phyloP scores from a whole-genome alignment of 2,888 invertebrate species.

The Dermolepida albohirtum region DNA sequence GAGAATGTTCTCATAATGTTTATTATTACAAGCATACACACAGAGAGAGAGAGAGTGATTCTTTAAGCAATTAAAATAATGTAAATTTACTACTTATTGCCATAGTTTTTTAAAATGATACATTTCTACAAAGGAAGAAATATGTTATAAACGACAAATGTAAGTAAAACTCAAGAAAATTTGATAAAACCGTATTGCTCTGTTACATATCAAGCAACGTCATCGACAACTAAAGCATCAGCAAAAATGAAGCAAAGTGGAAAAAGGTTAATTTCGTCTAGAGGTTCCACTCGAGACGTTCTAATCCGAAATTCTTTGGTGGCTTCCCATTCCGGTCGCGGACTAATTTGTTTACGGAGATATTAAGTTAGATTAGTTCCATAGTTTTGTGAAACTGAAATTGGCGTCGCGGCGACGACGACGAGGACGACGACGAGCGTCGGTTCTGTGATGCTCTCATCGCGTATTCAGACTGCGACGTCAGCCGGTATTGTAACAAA shows the following conservation, averaged over 20 bases:
- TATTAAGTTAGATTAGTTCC: conserved; percentile 45
- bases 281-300: conserved; percentile 32
- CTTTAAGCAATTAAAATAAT: too few species aligned
- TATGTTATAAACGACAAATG: too few species aligned
- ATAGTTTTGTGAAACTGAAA: conserved; percentile 43
- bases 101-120: too few species aligned
- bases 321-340: conserved; percentile 33
- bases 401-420: not conserved
- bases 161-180: too few species aligned
- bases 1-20: too few species aligned
- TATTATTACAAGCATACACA: too few species aligned
- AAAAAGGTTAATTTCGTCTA: conserved; percentile 8
- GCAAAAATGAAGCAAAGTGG: conserved; percentile 1
- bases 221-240: too few species aligned
- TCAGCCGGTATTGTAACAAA: conserved; percentile 63
- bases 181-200: too few species aligned
- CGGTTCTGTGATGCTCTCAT: conserved; percentile 53
- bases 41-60: too few species aligned
- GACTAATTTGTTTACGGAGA: conserved; percentile 43
- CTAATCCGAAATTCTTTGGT: conserved; percentile 38
- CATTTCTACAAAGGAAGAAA: too few species aligned
- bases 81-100: too few species aligned
- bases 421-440: not conserved
- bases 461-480: conserved; percentile 59
- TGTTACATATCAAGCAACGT: too few species aligned